Conservation (phyloP, 2,888 invertebrate species). For the Fragum fragum region DNA sequence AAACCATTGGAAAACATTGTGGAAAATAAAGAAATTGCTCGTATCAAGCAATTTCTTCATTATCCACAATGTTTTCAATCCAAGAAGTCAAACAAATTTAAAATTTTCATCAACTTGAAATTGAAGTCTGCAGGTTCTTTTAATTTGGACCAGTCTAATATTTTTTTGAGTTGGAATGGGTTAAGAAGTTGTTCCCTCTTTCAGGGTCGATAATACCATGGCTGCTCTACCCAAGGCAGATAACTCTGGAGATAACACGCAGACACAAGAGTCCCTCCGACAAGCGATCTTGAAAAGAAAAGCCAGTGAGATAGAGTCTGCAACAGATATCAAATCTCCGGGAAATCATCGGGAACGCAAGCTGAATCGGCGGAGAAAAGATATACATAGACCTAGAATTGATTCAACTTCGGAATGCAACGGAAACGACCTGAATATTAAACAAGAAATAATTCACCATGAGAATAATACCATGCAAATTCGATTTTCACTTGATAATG, state of each 20-base stretch:
- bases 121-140: no score
- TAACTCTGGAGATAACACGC: neutral
- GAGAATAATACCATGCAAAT: neutral
- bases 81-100: no score
- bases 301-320: neutral
- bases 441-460: neutral
- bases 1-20: no score
- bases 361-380: neutral
- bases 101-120: no score
- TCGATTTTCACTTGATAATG: no score
- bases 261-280: constrained; percentile 1
- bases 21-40: no score
- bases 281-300: neutral
- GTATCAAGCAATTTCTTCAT: no score
- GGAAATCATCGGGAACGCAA: neutral
- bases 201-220: neutral
- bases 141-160: no score
- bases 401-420: neutral
- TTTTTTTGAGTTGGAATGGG: no score
- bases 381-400: neutral
- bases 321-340: neutral
- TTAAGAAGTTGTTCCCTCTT: no score
- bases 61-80: no score
- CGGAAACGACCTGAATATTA: neutral
- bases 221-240: neutral